Evolutionary conservation across 1,140 invertebrate genomes (phyloP).

Genomic region (Nilaparvata lugens): DNA sequence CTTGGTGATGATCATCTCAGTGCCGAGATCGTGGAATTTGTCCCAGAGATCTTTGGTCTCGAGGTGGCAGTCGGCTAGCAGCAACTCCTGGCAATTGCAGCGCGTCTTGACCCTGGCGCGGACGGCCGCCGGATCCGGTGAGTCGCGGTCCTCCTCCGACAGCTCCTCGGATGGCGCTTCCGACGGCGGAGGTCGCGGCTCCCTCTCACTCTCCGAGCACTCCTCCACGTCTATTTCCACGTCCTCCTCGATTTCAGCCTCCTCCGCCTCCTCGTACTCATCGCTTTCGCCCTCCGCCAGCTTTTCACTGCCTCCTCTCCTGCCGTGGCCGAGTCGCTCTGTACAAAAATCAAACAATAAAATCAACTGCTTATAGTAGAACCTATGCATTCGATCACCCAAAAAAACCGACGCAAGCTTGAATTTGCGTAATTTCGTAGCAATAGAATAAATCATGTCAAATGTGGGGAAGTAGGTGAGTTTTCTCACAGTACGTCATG

Average conservation of each 20-base stretch:
- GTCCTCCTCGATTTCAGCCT: slow-evolving; percentile 28
- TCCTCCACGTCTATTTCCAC: slow-evolving; percentile 39
- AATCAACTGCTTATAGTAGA: neutral
- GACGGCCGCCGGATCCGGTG: slow-evolving; percentile 3
- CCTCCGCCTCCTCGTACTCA: neutral
- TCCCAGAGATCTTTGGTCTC: slow-evolving; percentile 78
- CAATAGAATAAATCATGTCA: too few species aligned
- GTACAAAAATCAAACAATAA: neutral
- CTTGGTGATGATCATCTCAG: slow-evolving; percentile 99
- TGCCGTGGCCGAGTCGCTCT: neutral
- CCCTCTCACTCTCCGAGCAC: slow-evolving; percentile 35
- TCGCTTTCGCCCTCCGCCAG: neutral
- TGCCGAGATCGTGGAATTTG: slow-evolving; percentile 90
- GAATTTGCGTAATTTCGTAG: too few species aligned
- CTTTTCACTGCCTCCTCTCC: neutral
- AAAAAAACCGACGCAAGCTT: too few species aligned
- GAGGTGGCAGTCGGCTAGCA: slow-evolving; percentile 43
- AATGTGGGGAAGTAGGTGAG: too few species aligned
- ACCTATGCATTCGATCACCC: too few species aligned
- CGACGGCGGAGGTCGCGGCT: slow-evolving; percentile 18
- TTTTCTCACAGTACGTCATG: too few species aligned
- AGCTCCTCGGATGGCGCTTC: slow-evolving; percentile 11
- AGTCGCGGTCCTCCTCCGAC: slow-evolving; percentile 17
- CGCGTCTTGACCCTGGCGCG: slow-evolving; percentile 25
- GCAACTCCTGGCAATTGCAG: slow-evolving; percentile 48